These are phyloP conservation scores for Barypeithes pellucidus DNA, from an alignment of 2,888 invertebrate genomes.

Conservation along the genomic window DNA sequence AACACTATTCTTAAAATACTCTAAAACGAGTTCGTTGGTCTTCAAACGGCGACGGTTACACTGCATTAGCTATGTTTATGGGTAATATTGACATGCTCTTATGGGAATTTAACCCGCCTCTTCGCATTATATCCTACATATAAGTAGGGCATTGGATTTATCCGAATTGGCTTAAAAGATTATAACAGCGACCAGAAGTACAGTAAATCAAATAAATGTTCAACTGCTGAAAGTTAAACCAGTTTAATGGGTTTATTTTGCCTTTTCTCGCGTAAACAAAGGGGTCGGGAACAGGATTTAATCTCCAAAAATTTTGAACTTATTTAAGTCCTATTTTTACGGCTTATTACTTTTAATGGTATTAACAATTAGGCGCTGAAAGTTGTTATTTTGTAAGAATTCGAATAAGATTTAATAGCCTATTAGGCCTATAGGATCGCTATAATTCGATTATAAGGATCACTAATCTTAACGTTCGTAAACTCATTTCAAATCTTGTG, in stretches of 20 bases:
- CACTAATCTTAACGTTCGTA: too few species aligned
- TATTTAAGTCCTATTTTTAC: conserved; percentile 14
- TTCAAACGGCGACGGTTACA: conserved; percentile 9
- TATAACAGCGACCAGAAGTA: conserved; percentile 30
- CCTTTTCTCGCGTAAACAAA: conserved; percentile 20
- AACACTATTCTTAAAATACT: not conserved
- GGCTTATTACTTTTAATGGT: conserved; percentile 1
- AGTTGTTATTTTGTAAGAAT: too few species aligned
- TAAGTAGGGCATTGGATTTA: conserved; percentile 36
- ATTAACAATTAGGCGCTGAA: not conserved
- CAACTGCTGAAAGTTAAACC: conserved; percentile 28
- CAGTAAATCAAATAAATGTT: conserved; percentile 39
- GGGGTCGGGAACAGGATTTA: not conserved
- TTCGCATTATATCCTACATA: conserved; percentile 25
- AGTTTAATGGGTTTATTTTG: conserved; percentile 32
- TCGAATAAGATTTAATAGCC: too few species aligned
- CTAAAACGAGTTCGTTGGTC: conserved; percentile 6
- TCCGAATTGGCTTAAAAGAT: conserved; percentile 28
- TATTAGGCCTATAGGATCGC: too few species aligned
- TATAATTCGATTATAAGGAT: too few species aligned
- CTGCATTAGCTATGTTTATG: conserved; percentile 22
- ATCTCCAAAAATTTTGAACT: conserved; percentile 14
- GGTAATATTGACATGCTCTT: conserved; percentile 23
- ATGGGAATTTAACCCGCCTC: conserved; percentile 31
- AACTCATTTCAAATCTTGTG: too few species aligned